These are phyloP conservation scores for Dolichoris vasculosae DNA, from an alignment of 1,140 invertebrate species.

Conservation along the genomic window DNA sequence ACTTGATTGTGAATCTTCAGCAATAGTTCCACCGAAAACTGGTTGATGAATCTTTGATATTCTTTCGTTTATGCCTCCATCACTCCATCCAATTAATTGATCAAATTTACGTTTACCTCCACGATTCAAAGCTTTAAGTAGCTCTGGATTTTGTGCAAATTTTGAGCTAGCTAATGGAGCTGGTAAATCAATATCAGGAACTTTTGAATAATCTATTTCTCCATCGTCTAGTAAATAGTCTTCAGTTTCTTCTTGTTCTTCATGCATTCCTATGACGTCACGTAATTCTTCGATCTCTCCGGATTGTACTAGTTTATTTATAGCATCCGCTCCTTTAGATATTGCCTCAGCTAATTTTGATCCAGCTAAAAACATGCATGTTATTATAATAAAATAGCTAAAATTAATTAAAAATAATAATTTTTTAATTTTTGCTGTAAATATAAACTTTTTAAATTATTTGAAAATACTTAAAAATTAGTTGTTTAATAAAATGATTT, in stretches of 20 bases:
- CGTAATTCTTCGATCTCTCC: slow-evolving; percentile 86
- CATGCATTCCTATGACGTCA: slow-evolving; percentile 80
- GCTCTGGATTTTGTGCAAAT: slow-evolving; percentile 71
- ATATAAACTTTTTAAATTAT: neutral
- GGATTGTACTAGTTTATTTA: slow-evolving; percentile 84
- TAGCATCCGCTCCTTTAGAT: slow-evolving; percentile 82
- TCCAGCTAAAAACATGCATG: slow-evolving; percentile 75
- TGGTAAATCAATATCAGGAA: slow-evolving; percentile 68
- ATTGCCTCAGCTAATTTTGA: slow-evolving; percentile 84
- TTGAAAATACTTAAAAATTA: too few relatives aligned
- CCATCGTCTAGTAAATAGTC: slow-evolving; percentile 75
- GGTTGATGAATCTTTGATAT: slow-evolving; percentile 67
- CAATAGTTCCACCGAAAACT: slow-evolving; percentile 63
- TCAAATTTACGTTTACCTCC: slow-evolving; percentile 72
- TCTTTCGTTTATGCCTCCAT: slow-evolving; percentile 60
- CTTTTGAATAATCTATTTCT: slow-evolving; percentile 71
- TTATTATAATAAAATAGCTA: neutral
- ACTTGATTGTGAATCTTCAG: slow-evolving; percentile 64
- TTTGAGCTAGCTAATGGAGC: slow-evolving; percentile 72
- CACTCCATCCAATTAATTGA: slow-evolving; percentile 71
- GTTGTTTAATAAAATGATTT: too few relatives aligned
- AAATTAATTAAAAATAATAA: neutral
- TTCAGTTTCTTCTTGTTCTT: slow-evolving; percentile 77
- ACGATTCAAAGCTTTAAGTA: slow-evolving; percentile 68
- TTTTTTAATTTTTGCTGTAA: neutral